Conservation (phyloP, 2,797 vertebrate species). For the Ctenopoma multispine region DNA sequence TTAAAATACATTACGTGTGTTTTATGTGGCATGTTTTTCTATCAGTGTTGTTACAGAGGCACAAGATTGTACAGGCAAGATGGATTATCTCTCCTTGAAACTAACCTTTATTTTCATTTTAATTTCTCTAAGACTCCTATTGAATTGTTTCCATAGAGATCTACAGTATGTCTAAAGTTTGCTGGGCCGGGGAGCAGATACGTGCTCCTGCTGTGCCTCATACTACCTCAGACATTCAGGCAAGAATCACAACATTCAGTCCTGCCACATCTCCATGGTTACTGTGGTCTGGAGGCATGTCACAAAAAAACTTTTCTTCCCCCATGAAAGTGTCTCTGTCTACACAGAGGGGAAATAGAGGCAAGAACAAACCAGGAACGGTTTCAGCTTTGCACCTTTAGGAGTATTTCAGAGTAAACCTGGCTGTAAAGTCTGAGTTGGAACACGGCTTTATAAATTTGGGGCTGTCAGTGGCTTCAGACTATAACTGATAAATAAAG, state of each 20-base stretch:
- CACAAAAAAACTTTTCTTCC: conserved; percentile 54
- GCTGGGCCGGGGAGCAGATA: conserved; percentile 41
- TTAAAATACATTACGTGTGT: neutral
- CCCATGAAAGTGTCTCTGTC: conserved; percentile 57
- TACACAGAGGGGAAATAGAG: conserved; percentile 40
- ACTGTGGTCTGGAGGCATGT: conserved; percentile 63
- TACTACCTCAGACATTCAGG: conserved; percentile 50
- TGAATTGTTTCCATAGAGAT: conserved; percentile 50
- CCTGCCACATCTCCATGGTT: conserved; percentile 66
- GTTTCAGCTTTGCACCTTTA: conserved; percentile 35
- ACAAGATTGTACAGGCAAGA: conserved; percentile 2
- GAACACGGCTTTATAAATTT: conserved; percentile 18
- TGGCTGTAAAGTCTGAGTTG: neutral
- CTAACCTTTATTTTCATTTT: conserved; percentile 27
- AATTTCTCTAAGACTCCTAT: neutral
- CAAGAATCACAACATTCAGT: conserved; percentile 59
- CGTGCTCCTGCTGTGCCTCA: conserved; percentile 60
- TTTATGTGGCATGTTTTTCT: conserved; percentile 4
- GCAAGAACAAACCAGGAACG: conserved; percentile 41
- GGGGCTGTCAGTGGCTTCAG: conserved; percentile 13
- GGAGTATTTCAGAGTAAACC: conserved; percentile 26
- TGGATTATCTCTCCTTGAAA: conserved; percentile 5
- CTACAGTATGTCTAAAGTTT: conserved; percentile 42
- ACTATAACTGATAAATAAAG: conserved; percentile 49
- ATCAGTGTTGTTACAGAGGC: neutral